Evolutionary conservation across 2,797 vertebrate genomes (phyloP), one percentile per base, ranked within the genome.

Genomic region (Oreochromis mossambicus): DNA sequence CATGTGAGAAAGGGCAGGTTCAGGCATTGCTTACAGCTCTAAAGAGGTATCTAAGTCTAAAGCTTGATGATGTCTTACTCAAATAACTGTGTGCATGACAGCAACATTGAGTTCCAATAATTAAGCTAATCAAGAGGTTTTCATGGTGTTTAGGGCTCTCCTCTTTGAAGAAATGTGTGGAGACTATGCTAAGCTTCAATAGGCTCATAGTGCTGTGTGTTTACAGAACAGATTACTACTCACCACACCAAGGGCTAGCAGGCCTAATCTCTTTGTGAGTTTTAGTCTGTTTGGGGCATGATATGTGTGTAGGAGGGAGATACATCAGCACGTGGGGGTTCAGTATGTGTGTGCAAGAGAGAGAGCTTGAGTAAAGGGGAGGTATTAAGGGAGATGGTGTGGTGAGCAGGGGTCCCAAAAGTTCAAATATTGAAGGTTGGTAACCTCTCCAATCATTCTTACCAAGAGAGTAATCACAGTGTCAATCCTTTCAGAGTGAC

Each of bases 341-440:
- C 81, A 43, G 58, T 86, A 80, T 91, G 81, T 90, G 90, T 21
- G 51, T 21, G 51, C 10, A 38, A 38, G 51, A 21, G 17, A 21
- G 17, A 89, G 88, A 83, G 88, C 58, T 10, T 77, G 84, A 92
- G 88, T 91, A 87, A 85, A 88, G 81, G 86, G 86, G 92, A 82
- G 91, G 92, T 88, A 93, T 95, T 93, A 93, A 85, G 80, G 54
- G 46, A 81, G 88, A 89, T 89, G 91, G 87, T 3, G 26, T 83
- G 80, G 89, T 89, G 93, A 89, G 86, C 83, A 89, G 89, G 87
- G 94, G 92, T 92, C 91, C 83, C 77, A 85, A 89, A 95, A 94
- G 94, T 96, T 94, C 94, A 97, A 96, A 97, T 96, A 96, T 95
- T 96, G 95, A 95, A 92, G 89, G 92, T 92, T 91, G 89, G 88